Evolutionary conservation across 2,797 vertebrate genomes (phyloP).

Genomic region (Rhyacichthys aspro): DNA sequence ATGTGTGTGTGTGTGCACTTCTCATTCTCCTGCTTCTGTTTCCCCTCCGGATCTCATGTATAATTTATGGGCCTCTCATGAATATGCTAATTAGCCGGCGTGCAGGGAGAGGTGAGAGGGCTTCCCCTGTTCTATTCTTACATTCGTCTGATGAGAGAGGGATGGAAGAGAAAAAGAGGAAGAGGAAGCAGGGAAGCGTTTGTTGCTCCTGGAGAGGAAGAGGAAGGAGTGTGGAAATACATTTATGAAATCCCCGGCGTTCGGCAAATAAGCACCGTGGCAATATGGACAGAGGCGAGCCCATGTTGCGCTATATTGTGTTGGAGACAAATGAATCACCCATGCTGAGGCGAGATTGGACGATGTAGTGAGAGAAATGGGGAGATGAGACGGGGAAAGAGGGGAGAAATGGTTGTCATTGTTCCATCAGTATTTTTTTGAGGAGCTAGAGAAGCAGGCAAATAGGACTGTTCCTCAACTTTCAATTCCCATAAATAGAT

Average conservation of each 20-base stretch:
- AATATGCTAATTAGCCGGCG: conserved; percentile 83
- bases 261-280: conserved; percentile 75
- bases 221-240: conserved; percentile 65
- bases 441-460: conserved; percentile 71
- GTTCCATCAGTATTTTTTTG: conserved; percentile 74
- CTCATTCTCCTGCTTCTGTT: conserved; percentile 79
- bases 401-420: conserved; percentile 69
- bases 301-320: conserved; percentile 73
- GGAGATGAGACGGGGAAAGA: conserved; percentile 53
- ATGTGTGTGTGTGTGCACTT: conserved; percentile 55
- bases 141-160: conserved; percentile 77
- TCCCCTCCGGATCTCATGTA: conserved; percentile 85
- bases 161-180: conserved; percentile 32
- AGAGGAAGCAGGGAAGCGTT: conserved; percentile 33
- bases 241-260: conserved; percentile 70
- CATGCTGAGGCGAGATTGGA: conserved; percentile 76
- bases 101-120: conserved; percentile 86
- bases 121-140: conserved; percentile 86
- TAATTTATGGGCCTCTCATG: conserved; percentile 83
- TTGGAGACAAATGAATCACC: conserved; percentile 80
- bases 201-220: conserved; percentile 44
- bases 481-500: conserved; percentile 73
- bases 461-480: conserved; percentile 69
- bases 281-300: conserved; percentile 68
- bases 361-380: conserved; percentile 65